Evolutionary conservation across 2,797 vertebrate species (phyloP), one percentile per base, ranked within the genome.

Genomic region (Sardinella longiceps): DNA sequence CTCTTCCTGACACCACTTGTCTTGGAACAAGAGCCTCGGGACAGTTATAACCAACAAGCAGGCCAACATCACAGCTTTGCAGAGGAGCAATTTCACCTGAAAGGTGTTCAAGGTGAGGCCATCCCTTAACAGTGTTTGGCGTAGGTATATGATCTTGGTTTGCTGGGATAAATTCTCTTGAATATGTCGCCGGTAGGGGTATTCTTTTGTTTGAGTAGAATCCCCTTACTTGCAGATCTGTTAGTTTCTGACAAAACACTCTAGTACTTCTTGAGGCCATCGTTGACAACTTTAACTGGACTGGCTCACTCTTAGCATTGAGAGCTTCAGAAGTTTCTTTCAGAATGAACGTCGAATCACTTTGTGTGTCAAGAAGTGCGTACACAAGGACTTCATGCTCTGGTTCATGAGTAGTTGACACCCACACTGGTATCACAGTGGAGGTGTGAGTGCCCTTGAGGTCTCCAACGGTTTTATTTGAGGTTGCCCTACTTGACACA

Each of bases 281-380:
- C 4, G 80, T 88, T 2, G 86, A 80, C 0, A 83, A 60, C 81
- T 81, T 86, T 77, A 88, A 23, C 5, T 87, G 83, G 14, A 89
- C 82, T 45, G 39, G 56, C 66, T 87, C 82, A 30, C 15, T 88
- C 28, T 50, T 83, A 0, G 81, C 81, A n/a, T 86, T 28, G 0
- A 89, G 50, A 53, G 81, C 37, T 20, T 58, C 51, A 58, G 86
- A 82, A 3, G 43, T 85, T 20, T 86, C 87, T 48, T 88, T 18
- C 0, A 89, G 37, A 12, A 91, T 45, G 14, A 89, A 91, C 2
- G 84, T 88, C 3, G 87, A 87, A 80, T 89, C 60, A 11, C 86
- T 90, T n/a, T 88, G 87, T 53, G 84, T 89, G 50, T 90, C 86
- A 5, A 90, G 80, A 14, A 90, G 85, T 53, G 18, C 51, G 3